Conservation (phyloP, 53 echinoderm and acorn worm genomes). For the Echinarachnius parma region DNA sequence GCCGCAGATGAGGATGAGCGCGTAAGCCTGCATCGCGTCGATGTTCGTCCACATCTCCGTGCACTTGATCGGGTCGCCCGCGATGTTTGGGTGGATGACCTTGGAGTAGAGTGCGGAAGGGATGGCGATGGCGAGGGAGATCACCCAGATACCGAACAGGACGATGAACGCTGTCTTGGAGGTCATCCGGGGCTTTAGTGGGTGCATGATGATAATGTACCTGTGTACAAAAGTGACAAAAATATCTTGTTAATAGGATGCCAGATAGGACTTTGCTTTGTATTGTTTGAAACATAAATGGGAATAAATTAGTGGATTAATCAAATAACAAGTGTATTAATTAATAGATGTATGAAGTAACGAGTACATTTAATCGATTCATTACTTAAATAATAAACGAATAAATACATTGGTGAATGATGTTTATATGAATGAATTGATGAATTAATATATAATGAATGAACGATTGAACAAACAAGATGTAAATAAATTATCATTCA, state of each 20-base stretch:
- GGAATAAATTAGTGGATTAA: too few relatives aligned
- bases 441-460: too few relatives aligned
- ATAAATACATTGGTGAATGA: too few relatives aligned
- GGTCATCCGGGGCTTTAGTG: conserved; percentile 87
- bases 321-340: too few relatives aligned
- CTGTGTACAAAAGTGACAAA: conserved; percentile 39
- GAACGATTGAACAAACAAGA: too few relatives aligned
- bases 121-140: conserved; percentile 71
- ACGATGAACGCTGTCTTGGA: conserved; percentile 71
- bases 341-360: too few relatives aligned
- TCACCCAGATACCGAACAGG: conserved; percentile 68
- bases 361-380: too few relatives aligned
- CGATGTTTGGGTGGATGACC: conserved; percentile 32
- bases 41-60: conserved; percentile 47
- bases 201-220: conserved; percentile 96
- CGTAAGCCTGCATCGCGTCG: conserved; percentile 64
- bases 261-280: too few relatives aligned
- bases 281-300: too few relatives aligned
- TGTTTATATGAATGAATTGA: too few relatives aligned
- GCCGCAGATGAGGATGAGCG: conserved; percentile 60
- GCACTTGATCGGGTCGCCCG: conserved; percentile 1
- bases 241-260: neutral
- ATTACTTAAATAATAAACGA: too few relatives aligned
- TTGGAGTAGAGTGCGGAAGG: conserved; percentile 67
- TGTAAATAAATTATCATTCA: too few relatives aligned